Percentiles rank a stretch among this genome's conserved stretches.
These are phyloP conservation scores for Actinernus sp. DNA, from an alignment of 92 coral and sea anemone species.

Conservation along the genomic window DNA sequence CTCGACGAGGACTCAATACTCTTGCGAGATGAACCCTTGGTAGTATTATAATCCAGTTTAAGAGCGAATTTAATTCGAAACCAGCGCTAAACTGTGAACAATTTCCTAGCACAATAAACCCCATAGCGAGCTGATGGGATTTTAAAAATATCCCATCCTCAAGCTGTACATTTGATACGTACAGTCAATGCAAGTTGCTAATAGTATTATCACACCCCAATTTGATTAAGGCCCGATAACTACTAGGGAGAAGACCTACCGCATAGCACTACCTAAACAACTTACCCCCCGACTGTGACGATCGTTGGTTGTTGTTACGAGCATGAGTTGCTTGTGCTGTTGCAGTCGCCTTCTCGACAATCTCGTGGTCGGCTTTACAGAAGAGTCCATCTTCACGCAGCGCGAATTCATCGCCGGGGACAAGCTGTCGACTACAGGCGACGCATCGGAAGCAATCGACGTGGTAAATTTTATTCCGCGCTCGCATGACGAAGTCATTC, in stretches of 20 bases:
- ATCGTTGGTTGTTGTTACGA: constrained; percentile 52
- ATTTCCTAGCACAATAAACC: constrained; percentile 7
- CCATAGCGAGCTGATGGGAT: constrained; percentile 26
- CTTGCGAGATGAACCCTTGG: neutral
- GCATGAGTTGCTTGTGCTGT: constrained; percentile 92
- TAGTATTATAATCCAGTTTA: neutral
- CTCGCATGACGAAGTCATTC: constrained; percentile 98
- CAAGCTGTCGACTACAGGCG: constrained; percentile 96
- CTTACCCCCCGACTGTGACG: constrained; percentile 70
- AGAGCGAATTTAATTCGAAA: neutral
- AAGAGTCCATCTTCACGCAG: constrained; percentile 96
- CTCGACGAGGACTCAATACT: constrained; percentile 4
- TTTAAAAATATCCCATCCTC: constrained; percentile 24
- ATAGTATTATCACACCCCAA: constrained; percentile 92
- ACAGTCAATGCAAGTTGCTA: constrained; percentile 76
- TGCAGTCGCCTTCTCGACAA: constrained; percentile 96
- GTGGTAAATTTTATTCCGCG: constrained; percentile 94
- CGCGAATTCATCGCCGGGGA: constrained; percentile 98
- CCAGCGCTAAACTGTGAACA: constrained; percentile 7
- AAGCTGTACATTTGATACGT: constrained; percentile 74
- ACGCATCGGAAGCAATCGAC: constrained; percentile 99
- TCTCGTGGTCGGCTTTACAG: constrained; percentile 98
- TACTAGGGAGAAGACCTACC: constrained; percentile 85
- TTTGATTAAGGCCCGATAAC: constrained; percentile 87
- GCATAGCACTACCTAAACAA: constrained; percentile 70